Conservation (phyloP, 2,113 vertebrate genomes). For the Camelus bactrianus region DNA sequence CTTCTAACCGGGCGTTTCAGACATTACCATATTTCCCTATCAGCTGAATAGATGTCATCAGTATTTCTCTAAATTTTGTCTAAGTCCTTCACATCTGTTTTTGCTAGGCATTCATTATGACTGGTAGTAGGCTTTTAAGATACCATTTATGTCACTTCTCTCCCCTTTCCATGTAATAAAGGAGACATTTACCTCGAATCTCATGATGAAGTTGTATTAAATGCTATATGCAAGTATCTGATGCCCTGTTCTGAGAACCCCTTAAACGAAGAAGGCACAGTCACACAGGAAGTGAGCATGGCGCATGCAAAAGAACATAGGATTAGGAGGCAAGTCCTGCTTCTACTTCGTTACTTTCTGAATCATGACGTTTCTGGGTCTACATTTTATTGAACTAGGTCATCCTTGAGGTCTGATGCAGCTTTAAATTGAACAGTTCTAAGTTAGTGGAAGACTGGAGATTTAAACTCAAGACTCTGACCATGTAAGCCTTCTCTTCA, state of each 20-base stretch:
- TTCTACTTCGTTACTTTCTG: not conserved
- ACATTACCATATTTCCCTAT: not conserved
- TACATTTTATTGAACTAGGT: not conserved
- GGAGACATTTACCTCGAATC: not conserved
- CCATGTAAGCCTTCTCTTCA: not conserved
- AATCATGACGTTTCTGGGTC: not conserved
- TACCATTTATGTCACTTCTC: not conserved
- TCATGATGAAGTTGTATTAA: not conserved
- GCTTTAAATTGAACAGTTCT: not conserved
- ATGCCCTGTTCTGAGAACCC: not conserved
- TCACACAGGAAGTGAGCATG: not conserved
- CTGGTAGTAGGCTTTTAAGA: not conserved
- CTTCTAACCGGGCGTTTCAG: not conserved
- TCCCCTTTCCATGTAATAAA: constrained; percentile 40
- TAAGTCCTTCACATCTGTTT: not conserved
- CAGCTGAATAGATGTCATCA: not conserved
- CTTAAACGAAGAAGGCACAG: not conserved
- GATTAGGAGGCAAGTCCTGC: not conserved
- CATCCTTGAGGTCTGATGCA: not conserved
- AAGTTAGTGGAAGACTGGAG: not conserved
- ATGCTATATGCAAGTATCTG: not conserved
- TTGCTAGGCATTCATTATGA: not conserved
- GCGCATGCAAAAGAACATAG: not conserved
- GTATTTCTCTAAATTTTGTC: not conserved
- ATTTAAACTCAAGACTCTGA: not conserved